These are phyloP conservation scores for Latheticus oryzae DNA, from an alignment of 2,888 invertebrate genomes.

Conservation along the genomic window DNA sequence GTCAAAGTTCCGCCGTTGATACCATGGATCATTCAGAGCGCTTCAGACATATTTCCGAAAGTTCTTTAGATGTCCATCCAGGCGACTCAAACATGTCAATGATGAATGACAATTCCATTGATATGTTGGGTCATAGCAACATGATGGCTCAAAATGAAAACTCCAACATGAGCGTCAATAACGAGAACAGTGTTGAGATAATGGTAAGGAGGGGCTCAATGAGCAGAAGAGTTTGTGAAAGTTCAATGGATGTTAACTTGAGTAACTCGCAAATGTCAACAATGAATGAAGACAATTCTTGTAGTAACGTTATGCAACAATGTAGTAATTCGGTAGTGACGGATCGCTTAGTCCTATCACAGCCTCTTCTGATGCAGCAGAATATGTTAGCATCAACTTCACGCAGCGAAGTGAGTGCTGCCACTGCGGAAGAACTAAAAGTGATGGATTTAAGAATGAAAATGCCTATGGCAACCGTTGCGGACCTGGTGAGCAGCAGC, in stretches of 20 bases:
- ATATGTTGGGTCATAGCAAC: conserved; percentile 61
- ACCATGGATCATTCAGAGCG: conserved; percentile 58
- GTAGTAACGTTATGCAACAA: conserved; percentile 48
- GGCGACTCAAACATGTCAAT: conserved; percentile 64
- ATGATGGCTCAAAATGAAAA: conserved; percentile 52
- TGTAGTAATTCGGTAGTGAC: conserved; percentile 38
- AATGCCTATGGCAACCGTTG: conserved; percentile 68
- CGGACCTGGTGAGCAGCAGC: conserved; percentile 67
- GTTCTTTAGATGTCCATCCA: conserved; percentile 65
- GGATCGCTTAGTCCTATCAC: conserved; percentile 41
- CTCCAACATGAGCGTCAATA: conserved; percentile 61
- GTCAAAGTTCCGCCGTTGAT: conserved; percentile 72
- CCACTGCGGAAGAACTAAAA: conserved; percentile 63
- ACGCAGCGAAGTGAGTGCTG: conserved; percentile 8
- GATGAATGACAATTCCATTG: conserved; percentile 68
- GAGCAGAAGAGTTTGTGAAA: conserved; percentile 55
- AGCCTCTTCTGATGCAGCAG: conserved; percentile 35
- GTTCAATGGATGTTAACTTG: conserved; percentile 57
- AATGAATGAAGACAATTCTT: conserved; percentile 55
- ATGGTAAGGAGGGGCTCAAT: conserved; percentile 54
- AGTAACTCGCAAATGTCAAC: conserved; percentile 51
- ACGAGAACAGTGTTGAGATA: conserved; percentile 59
- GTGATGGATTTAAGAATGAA: conserved; percentile 80
- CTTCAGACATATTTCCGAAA: conserved; percentile 63
- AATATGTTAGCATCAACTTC: conserved; percentile 24